phyloP scores from a whole-genome alignment of 2,888 invertebrate species.

The Metallyticus violacea region DNA sequence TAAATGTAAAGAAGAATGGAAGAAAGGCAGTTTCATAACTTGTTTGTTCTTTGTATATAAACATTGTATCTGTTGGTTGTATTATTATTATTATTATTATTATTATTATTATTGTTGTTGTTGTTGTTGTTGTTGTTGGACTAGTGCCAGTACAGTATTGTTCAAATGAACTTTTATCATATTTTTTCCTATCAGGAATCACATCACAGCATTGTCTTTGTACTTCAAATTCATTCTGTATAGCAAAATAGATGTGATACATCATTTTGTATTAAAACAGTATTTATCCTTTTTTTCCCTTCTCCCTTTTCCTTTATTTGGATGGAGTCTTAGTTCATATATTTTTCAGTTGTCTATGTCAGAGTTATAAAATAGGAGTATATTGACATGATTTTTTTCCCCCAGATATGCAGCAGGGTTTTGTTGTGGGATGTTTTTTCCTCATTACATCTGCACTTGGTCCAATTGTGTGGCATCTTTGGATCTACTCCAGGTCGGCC shows the following conservation, averaged over 20 bases:
- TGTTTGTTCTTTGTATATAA: too few species aligned
- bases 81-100: too few species aligned
- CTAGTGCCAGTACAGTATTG: too few species aligned
- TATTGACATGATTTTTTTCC: slow-evolving; percentile 37
- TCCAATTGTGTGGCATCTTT: slow-evolving; percentile 95
- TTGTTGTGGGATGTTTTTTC: slow-evolving; percentile 88
- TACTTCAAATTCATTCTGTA: too few species aligned
- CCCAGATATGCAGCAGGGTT: slow-evolving; percentile 91
- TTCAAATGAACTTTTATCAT: too few species aligned
- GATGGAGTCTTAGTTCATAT: not conserved
- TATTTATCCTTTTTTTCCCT: not conserved
- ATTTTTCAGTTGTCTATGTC: not conserved
- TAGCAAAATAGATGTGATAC: not conserved
- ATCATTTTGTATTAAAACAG: not conserved
- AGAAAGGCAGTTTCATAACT: too few species aligned
- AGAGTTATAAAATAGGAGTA: not conserved
- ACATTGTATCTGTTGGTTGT: too few species aligned
- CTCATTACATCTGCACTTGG: slow-evolving; percentile 86
- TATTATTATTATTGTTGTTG: too few species aligned
- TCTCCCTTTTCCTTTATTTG: not conserved
- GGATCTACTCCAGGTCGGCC: slow-evolving; percentile 97
- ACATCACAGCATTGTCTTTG: too few species aligned
- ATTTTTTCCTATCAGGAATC: too few species aligned
- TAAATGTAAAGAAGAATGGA: too few species aligned
- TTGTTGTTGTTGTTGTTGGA: too few species aligned